Percentiles rank a stretch among this genome's conserved stretches.
Conservation (phyloP, 2,113 vertebrate species). For the Corythornis vintsioides region DNA sequence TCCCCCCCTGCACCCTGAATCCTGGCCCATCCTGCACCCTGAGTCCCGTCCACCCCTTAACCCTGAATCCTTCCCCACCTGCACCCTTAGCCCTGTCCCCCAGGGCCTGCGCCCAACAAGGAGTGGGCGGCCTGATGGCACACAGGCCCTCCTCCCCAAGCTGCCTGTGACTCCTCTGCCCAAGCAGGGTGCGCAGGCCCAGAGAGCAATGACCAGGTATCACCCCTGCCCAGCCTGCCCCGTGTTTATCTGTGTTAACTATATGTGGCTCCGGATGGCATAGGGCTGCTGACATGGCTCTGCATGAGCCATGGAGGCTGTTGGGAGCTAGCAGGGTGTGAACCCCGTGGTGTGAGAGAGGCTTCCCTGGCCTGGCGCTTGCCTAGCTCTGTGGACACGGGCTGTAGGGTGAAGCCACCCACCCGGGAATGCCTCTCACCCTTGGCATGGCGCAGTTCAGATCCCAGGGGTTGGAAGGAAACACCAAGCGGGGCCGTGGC, state of each 20-base stretch:
- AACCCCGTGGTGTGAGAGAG: fast-evolving
- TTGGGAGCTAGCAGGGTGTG: fast-evolving
- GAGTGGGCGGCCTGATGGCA: fast-evolving
- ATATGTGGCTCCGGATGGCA: neutral
- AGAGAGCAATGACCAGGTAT: too few relatives aligned
- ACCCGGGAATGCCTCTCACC: neutral
- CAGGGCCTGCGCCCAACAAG: neutral
- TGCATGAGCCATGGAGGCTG: fast-evolving
- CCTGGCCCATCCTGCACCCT: too few relatives aligned
- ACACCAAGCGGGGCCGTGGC: neutral
- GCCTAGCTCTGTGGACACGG: fast-evolving
- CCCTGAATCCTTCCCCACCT: too few relatives aligned
- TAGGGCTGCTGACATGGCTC: neutral
- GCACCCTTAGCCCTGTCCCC: neutral
- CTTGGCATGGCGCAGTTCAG: neutral
- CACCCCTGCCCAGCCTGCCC: neutral
- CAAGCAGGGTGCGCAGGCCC: fast-evolving
- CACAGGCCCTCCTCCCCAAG: neutral
- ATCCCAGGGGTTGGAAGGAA: neutral
- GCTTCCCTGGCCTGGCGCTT: neutral
- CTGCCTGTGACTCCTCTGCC: fast-evolving
- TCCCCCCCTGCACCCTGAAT: too few relatives aligned
- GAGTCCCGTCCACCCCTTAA: too few relatives aligned
- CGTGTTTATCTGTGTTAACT: fast-evolving
- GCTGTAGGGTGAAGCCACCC: fast-evolving